Conservation (phyloP, 2,113 vertebrate species). For the Gracilinanus agilis region DNA sequence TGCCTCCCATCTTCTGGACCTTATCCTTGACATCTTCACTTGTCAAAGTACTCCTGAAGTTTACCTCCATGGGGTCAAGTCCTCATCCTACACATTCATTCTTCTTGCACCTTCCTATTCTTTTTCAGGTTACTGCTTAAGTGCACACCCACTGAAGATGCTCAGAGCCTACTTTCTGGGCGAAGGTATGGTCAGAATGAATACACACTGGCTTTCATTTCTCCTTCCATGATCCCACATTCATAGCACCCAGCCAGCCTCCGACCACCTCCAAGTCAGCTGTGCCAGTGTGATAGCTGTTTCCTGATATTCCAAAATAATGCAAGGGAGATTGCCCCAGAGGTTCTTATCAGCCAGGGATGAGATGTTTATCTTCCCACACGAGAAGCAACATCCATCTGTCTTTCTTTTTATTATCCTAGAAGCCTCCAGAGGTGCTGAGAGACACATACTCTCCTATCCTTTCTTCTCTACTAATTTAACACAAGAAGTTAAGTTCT, state of each 20-base stretch:
- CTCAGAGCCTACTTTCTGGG: background rate
- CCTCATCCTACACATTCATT: background rate
- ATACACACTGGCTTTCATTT: background rate
- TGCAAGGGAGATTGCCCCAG: background rate
- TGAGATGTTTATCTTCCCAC: background rate
- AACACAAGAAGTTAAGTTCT: background rate
- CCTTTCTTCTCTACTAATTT: background rate
- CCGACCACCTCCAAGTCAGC: background rate
- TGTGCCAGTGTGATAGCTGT: background rate
- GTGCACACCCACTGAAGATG: background rate
- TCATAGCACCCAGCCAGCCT: background rate
- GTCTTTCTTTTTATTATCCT: background rate
- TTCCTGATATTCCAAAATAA: background rate
- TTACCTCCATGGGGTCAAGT: background rate
- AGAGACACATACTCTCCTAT: background rate
- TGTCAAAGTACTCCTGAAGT: background rate
- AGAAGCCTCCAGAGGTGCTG: background rate
- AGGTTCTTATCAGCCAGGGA: background rate
- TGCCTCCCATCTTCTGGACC: background rate
- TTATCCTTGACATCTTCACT: background rate
- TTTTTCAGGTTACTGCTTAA: background rate
- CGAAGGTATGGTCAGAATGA: background rate
- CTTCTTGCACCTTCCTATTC: background rate
- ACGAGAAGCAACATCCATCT: background rate
- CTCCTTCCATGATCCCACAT: background rate